Conservation (phyloP, 2,888 invertebrate genomes). For the Caradrina kadenii region DNA sequence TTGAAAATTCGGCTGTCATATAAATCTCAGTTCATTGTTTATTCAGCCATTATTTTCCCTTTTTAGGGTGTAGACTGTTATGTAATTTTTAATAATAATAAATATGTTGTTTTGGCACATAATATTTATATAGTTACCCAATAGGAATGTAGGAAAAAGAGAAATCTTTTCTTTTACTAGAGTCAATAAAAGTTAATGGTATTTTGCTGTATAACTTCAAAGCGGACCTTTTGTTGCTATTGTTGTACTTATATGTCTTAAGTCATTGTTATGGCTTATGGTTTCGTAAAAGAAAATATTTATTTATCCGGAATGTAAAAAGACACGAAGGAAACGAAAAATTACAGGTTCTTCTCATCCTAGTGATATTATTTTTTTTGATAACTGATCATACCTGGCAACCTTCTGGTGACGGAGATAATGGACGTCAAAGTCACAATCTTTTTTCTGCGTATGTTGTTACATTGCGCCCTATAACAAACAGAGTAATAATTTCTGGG, state of each 20-base stretch:
- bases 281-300: neutral
- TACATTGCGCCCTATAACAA: no score
- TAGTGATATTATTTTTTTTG: no score
- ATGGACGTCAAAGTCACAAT: no score
- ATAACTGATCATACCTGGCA: no score
- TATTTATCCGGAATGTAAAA: neutral
- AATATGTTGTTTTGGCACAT: neutral
- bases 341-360: no score
- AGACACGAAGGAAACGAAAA: no score
- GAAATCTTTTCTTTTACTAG: slow-evolving; percentile 10
- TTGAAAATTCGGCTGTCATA: slow-evolving; percentile 11
- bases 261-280: neutral
- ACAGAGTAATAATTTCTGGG: no score
- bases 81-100: neutral
- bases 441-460: no score
- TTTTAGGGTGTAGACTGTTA: neutral
- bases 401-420: no score
- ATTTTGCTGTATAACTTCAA: slow-evolving; percentile 4
- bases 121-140: slow-evolving; percentile 15
- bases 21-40: slow-evolving; percentile 14
- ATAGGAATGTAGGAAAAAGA: slow-evolving; percentile 12
- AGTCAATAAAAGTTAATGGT: slow-evolving; percentile 14
- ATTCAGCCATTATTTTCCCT: slow-evolving; percentile 5
- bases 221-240: neutral
- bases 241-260: slow-evolving; percentile 7